These are phyloP conservation scores for Amphiura filiformis DNA, from an alignment of 35 echinoderm and acorn worm genomes.

Conservation along the genomic window DNA sequence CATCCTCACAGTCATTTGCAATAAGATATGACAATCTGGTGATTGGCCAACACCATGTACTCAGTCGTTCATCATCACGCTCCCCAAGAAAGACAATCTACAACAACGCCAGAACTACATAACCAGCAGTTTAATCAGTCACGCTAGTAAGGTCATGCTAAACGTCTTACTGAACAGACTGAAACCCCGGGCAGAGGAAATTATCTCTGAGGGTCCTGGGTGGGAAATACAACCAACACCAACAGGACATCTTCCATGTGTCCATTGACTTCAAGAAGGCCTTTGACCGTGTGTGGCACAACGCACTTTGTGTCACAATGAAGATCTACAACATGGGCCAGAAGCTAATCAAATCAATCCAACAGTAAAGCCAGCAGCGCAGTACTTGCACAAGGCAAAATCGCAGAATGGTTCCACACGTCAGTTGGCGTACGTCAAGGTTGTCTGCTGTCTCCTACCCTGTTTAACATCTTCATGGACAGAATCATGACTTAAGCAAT, in stretches of 20 bases:
- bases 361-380: conserved; percentile 47
- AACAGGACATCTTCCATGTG: conserved; percentile 14
- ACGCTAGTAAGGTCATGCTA: conserved; percentile 51
- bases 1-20: conserved; percentile 32
- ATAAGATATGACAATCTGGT: conserved; percentile 51
- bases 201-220: conserved; percentile 31
- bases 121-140: conserved; percentile 34
- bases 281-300: conserved; percentile 43
- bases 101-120: conserved; percentile 54
- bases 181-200: conserved; percentile 49
- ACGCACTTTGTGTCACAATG: conserved; percentile 37
- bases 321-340: conserved; percentile 28
- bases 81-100: conserved; percentile 59
- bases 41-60: conserved; percentile 43
- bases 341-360: not conserved
- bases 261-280: conserved; percentile 58
- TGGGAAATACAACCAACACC: conserved; percentile 43
- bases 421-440: conserved; percentile 39
- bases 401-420: not conserved
- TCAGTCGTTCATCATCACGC: conserved; percentile 42
- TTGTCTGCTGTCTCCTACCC: conserved; percentile 49
- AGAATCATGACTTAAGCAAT: conserved; percentile 63
- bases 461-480: conserved; percentile 62
- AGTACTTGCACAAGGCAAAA: conserved; percentile 34
- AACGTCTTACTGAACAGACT: conserved; percentile 45